Evolutionary conservation across 2,797 vertebrate species (phyloP), one percentile per base, ranked within the genome.

Genomic region (Sebastes ruberrimus): DNA sequence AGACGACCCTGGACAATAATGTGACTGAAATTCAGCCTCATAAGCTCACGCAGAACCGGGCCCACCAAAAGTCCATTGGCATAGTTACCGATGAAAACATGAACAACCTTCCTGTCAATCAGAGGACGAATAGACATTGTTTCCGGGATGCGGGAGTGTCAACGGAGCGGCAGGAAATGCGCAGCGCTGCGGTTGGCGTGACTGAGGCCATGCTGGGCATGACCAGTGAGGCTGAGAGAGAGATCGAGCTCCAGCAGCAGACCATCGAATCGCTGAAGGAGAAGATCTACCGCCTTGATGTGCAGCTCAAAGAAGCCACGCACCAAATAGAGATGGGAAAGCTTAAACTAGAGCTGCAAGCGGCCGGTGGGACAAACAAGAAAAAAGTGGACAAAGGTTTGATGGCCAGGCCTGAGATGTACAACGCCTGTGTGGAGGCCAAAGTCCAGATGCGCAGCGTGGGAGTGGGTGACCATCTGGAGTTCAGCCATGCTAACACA

Each of bases 321-420:
- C 97, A 98, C 59, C 95, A 98, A 83, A 96, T 97, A 87, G 99
- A 99, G 86, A 99, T 99, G 98, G 97, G 97, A 10, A 99, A 97
- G 90, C 94, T 99, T 8, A 99, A 99, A 72, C 96, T 99, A 46
- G 97, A 99, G 90, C 96, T 99, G 10, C 97, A 98, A 82, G 97
- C 95, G 0, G 99, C 98, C 2, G 97, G 98, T 0, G 92, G 92
- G 1, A 80, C 93, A 1, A 97, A 88, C 30, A 97, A 96, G 91
- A 99, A 98, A 78, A 98, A 96, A 56, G 89, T 93, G 0, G 98
- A 99, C 93, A 99, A 98, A 92, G 96, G 97, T 1, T 0, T 61
- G 5, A 96, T 93, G 95, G 97, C 93, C 80, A 96, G 95, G 84
- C 98, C 98, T 0, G 91, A 91, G 56, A 96, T 95, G 64, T 92